Evolutionary conservation across 2,888 invertebrate species (phyloP).

Genomic region (Heliconius cydno): DNA sequence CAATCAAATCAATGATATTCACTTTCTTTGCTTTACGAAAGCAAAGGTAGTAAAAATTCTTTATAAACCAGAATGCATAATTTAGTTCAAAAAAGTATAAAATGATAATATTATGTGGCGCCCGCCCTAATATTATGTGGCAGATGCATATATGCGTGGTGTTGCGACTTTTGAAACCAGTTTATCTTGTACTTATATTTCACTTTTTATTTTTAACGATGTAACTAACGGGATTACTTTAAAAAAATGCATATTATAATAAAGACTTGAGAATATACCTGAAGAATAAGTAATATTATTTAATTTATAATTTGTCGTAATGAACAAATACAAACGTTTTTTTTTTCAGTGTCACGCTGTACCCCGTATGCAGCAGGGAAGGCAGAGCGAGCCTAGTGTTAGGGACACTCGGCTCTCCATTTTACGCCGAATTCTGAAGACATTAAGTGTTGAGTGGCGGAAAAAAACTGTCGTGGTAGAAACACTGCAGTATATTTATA

Average conservation of each 20-base stretch:
- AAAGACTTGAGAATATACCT: not conserved
- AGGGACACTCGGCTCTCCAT: too few species aligned
- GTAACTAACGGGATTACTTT: slow-evolving; percentile 3
- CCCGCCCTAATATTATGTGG: slow-evolving; percentile 33
- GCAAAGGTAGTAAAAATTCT: not conserved
- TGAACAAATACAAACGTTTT: not conserved
- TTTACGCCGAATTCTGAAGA: too few species aligned
- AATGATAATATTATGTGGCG: slow-evolving; percentile 35
- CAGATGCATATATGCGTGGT: slow-evolving; percentile 46
- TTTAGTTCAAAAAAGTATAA: slow-evolving; percentile 14
- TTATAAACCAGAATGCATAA: slow-evolving; percentile 21
- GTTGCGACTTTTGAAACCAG: slow-evolving; percentile 43
- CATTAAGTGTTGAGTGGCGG: too few species aligned
- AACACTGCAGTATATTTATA: too few species aligned
- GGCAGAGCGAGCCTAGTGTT: too few species aligned
- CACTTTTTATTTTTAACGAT: slow-evolving; percentile 22
- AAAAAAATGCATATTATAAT: not conserved
- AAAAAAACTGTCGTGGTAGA: too few species aligned
- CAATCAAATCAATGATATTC: not conserved
- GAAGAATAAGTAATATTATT: not conserved
- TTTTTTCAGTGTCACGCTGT: too few species aligned
- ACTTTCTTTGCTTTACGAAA: not conserved
- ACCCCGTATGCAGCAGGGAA: too few species aligned
- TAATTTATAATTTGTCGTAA: not conserved
- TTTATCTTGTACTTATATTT: slow-evolving; percentile 28